Base-by-base conservation (phyloP, 2,888 invertebrate species). In the Athalia rosae region DNA sequence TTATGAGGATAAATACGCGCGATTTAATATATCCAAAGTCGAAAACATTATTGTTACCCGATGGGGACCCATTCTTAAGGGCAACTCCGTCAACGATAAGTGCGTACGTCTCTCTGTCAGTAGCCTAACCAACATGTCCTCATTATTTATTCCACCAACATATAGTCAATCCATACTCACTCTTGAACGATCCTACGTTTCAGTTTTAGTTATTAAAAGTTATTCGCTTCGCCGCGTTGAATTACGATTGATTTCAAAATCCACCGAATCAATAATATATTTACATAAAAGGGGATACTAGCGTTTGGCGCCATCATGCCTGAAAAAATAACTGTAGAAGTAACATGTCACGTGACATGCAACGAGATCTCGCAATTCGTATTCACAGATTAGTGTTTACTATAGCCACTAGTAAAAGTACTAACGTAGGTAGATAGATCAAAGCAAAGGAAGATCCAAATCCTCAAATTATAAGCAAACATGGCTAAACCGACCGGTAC, bases 291-390 rank as follows among this genome's bases (percentile, higher is more conserved):
- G 88, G 88, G 86, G 85, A 89, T 89, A 88, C 88, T 88, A 88
- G 89, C 88, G 88, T 91, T 92, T 92, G 92, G 92, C 92, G 92
- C 92, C 92, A 92, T 92, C 91, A 91, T 91, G 89, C 90, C 90
- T 90, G 89, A 90, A 91, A 91, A 91, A 91, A 91, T 90, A 90
- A 91, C 91, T 91, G 88, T 84, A 84, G 86, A 85, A 86, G 83
- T 84, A 84, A 76, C 64, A 83, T 85, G 90, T 91, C 92, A 92
- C 91, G 91, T 92, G 92, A 91, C 88, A 85, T 84, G 87, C 85
- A 87, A 87, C 87, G 86, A 85, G 84, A 85, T 87, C 85, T 86
- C 84, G 82, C 83, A 82, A 84, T 82, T 81, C 80, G 79, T 81
- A 77, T 64, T 78, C 80, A 77, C 78, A 77, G 79, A 59, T 78